Conservation (phyloP, 2,797 vertebrate species). For the Triplophysa yarkandensis region DNA sequence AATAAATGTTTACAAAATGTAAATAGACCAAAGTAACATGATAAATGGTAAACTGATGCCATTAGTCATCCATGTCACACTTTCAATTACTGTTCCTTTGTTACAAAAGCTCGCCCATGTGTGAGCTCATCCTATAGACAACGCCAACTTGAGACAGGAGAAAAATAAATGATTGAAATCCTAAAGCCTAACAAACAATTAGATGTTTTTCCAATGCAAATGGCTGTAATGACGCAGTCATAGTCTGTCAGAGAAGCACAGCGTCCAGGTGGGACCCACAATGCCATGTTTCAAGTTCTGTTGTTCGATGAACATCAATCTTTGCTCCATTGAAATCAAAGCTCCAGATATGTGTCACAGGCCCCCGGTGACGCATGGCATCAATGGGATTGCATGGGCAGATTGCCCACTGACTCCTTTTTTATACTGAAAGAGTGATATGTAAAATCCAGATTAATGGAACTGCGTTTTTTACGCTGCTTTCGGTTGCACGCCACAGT, state of each 20-base stretch:
- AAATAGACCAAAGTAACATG: neutral
- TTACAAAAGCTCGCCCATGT: neutral
- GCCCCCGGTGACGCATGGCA: neutral
- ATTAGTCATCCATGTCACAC: neutral
- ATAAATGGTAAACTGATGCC: neutral
- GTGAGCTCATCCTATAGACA: neutral
- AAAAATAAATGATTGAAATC: constrained; percentile 11
- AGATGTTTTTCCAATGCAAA: constrained; percentile 10
- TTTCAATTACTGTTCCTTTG: neutral
- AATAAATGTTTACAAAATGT: neutral
- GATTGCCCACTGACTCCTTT: neutral
- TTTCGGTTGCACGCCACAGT: neutral
- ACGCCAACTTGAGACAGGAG: neutral
- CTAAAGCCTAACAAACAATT: constrained; percentile 1
- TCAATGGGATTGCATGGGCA: neutral
- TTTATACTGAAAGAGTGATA: neutral
- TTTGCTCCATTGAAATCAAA: constrained; percentile 15
- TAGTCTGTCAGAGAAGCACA: neutral
- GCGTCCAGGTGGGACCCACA: constrained; percentile 7
- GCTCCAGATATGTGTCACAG: neutral
- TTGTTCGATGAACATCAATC: constrained; percentile 11
- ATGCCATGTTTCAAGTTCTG: constrained; percentile 1
- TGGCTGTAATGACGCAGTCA: neutral
- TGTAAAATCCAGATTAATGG: neutral
- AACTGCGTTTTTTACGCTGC: neutral